These are phyloP conservation scores for Characodon lateralis DNA, from an alignment of 2,797 vertebrate genomes.

Conservation along the genomic window DNA sequence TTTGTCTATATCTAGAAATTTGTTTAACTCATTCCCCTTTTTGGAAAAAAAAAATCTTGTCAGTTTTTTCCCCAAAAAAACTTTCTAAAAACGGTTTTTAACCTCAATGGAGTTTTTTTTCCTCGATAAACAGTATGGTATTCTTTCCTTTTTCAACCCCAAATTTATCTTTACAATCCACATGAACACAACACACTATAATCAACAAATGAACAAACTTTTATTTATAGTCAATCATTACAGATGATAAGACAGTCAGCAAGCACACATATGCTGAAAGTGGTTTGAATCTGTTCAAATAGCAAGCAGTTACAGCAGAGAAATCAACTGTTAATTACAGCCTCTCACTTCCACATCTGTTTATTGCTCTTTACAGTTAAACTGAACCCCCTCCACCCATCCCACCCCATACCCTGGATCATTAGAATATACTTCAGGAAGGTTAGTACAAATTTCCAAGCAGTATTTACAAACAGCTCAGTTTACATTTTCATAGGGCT, in stretches of 20 bases:
- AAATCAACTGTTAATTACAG: slow-evolving; percentile 68
- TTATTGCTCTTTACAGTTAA: slow-evolving; percentile 59
- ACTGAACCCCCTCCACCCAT: slow-evolving; percentile 28
- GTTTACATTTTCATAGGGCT: slow-evolving; percentile 62
- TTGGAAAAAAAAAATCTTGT: too few species aligned
- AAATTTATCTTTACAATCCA: not conserved
- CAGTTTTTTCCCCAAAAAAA: too few species aligned
- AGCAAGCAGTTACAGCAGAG: slow-evolving; percentile 70
- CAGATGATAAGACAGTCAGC: slow-evolving; percentile 53
- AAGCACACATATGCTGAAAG: slow-evolving; percentile 61
- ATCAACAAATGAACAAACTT: slow-evolving; percentile 68
- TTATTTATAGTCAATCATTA: slow-evolving; percentile 76
- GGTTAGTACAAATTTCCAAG: slow-evolving; percentile 77
- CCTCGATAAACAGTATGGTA: not conserved
- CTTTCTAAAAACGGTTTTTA: too few species aligned
- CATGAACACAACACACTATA: slow-evolving; percentile 10
- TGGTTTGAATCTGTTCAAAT: slow-evolving; percentile 73
- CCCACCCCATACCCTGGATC: slow-evolving; percentile 50
- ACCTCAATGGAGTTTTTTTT: not conserved
- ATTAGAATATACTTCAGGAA: slow-evolving; percentile 63
- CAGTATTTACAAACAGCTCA: slow-evolving; percentile 54
- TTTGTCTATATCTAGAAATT: too few species aligned
- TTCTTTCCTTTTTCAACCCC: not conserved
- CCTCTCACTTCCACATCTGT: slow-evolving; percentile 38
- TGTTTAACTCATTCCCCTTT: too few species aligned